These are phyloP conservation scores for Parapristionchus giblindavisi DNA, from an alignment of 2,888 invertebrate genomes.

Conservation along the genomic window DNA sequence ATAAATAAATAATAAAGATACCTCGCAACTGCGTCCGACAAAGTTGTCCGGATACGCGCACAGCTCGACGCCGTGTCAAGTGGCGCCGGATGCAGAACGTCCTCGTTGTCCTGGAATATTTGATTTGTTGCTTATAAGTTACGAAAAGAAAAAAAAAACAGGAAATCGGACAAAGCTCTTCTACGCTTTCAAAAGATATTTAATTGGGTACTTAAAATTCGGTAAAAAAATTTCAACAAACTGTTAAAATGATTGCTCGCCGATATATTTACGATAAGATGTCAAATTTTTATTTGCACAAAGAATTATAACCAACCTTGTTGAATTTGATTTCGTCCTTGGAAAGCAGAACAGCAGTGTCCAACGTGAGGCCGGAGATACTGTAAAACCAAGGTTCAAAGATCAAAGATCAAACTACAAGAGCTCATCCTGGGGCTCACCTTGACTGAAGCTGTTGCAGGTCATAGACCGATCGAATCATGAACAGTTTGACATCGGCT, in stretches of 20 bases:
- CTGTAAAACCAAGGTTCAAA: conserved; percentile 53
- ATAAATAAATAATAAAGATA: too few species aligned
- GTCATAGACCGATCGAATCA: conserved; percentile 89
- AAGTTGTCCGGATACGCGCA: conserved; percentile 86
- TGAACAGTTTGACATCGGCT: conserved; percentile 80
- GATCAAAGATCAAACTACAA: neutral
- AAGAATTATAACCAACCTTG: conserved; percentile 1
- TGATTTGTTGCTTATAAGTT: too few species aligned
- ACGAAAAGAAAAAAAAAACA: too few species aligned
- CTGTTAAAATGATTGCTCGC: too few species aligned
- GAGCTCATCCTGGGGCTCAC: too few species aligned
- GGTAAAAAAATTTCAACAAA: too few species aligned
- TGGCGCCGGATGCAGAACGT: conserved; percentile 41
- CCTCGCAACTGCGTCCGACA: conserved; percentile 85
- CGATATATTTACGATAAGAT: too few species aligned
- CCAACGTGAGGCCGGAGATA: conserved; percentile 64
- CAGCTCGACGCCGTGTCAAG: conserved; percentile 76
- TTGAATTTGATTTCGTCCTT: conserved; percentile 40
- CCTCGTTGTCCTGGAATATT: conserved; percentile 33
- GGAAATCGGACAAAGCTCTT: too few species aligned
- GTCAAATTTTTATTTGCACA: too few species aligned
- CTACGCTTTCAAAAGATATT: too few species aligned
- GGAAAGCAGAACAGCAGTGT: conserved; percentile 54
- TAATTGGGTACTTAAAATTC: too few species aligned
- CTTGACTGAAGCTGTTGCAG: conserved; percentile 80